Evolutionary conservation across 2,797 vertebrate genomes (phyloP), one percentile per base, ranked within the genome.

Genomic region (Schizopygopsis pylzovi): DNA sequence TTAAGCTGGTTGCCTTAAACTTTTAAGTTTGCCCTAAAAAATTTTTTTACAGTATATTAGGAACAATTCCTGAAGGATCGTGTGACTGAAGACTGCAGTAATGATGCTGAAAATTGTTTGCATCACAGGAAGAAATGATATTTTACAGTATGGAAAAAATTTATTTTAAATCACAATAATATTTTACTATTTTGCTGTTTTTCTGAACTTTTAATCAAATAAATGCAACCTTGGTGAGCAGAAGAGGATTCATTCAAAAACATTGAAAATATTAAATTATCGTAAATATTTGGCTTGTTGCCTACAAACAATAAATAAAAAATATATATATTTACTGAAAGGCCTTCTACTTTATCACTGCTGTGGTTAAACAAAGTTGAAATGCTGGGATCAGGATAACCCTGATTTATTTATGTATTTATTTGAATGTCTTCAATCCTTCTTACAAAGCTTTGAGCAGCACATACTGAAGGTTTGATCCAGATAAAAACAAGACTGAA

Each of bases 111-210:
- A 72, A 15, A 45, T 15, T 16, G 28, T 45, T 25, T 72, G 2
- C 47, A 25, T 72, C 70, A 25, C 5, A 1, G 22, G 12, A 25
- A 72, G 15, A 72, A 28, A 73, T 73, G 1, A 49, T 7, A 28
- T 8, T 47, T 47, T 5, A 16, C 13, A 28, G 0, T 10, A 28
- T 25, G 25, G 43, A 49, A 18, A 73, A 18, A 22, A 10, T 8
- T 0, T 73, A 2, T 0, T 49, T 18, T 73, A n/a, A 15, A 18
- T 0, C 16, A 0, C 0, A 10, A 28, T 10, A 20, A 49, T 28
- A 18, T 52, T 52, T 52, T 1, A 73, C 1, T 2, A 3, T 49
- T 49, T 52, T 7, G 18, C 52, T 22, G 52, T 54, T 22, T 67
- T 20, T 75, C 45, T 18, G 9, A 6, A 33, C 11, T 33, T 75